phyloP scores from a whole-genome alignment of 1,140 invertebrate species.

The Trichoplusia ni region DNA sequence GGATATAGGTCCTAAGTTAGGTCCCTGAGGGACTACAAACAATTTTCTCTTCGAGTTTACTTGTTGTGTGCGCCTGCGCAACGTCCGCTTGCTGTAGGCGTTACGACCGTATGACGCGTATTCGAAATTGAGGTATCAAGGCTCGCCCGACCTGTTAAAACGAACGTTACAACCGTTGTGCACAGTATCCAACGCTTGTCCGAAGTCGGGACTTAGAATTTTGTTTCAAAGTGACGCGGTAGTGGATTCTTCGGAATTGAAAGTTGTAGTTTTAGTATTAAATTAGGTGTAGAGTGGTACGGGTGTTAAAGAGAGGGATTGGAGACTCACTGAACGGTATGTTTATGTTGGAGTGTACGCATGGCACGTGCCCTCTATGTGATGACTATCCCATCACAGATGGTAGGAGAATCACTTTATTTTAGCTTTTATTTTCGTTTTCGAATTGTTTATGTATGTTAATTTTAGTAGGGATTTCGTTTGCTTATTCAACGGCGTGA shows the following conservation, averaged over 20 bases:
- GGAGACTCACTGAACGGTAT: constrained; percentile 48
- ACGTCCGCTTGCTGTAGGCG: constrained; percentile 67
- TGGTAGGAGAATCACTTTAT: constrained; percentile 35
- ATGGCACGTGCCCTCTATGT: constrained; percentile 61
- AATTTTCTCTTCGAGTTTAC: constrained; percentile 52
- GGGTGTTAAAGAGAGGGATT: constrained; percentile 54
- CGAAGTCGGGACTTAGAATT: constrained; percentile 6
- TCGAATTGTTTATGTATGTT: constrained; percentile 6
- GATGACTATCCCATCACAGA: constrained; percentile 56
- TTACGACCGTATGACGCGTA: constrained; percentile 68
- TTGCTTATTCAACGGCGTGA: neutral
- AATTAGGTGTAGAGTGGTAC: constrained; percentile 44
- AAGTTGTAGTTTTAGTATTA: constrained; percentile 11
- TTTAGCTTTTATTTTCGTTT: constrained; percentile 7
- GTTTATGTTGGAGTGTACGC: constrained; percentile 48
- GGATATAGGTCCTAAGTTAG: constrained; percentile 41
- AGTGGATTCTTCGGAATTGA: constrained; percentile 35
- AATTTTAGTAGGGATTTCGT: constrained; percentile 4
- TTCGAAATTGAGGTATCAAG: constrained; percentile 55
- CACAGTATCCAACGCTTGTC: constrained; percentile 55
- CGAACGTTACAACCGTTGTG: constrained; percentile 30
- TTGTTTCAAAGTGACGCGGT: constrained; percentile 12
- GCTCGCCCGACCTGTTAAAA: constrained; percentile 36
- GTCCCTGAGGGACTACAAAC: constrained; percentile 48
- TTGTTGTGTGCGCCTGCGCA: constrained; percentile 51